Percentiles rank a stretch among this genome's conserved stretches.
Evolutionary conservation across 1,140 invertebrate species (phyloP).

Genomic region (Yoshiicerus persimilis): DNA sequence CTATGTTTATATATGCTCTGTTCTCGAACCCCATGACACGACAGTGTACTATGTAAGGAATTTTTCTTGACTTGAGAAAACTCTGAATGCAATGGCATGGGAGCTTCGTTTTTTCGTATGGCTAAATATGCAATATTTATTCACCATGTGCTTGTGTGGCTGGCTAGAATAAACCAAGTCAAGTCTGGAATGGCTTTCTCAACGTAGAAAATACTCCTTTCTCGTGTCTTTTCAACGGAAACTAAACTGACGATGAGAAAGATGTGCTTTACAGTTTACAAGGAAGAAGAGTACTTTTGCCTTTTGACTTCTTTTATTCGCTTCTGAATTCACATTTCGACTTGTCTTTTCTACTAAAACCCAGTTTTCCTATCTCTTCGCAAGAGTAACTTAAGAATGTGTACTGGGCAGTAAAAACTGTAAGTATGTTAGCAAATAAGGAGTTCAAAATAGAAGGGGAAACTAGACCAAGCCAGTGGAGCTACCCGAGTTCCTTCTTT

Average conservation of each 20-base stretch:
- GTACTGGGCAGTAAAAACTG: background rate
- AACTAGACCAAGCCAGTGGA: background rate
- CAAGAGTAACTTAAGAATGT: background rate
- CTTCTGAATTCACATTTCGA: background rate
- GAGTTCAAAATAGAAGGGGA: background rate
- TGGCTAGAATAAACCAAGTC: background rate
- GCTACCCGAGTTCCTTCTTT: background rate
- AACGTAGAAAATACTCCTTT: background rate
- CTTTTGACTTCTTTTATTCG: constrained; percentile 16
- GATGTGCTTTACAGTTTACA: background rate
- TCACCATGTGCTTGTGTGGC: background rate
- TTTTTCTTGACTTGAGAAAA: background rate
- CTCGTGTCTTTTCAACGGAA: background rate
- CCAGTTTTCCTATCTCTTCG: background rate
- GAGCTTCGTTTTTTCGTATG: background rate
- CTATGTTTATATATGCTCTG: too few species aligned
- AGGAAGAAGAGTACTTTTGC: background rate
- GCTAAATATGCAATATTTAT: constrained; percentile 15
- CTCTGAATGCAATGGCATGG: too few species aligned
- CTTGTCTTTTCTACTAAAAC: background rate
- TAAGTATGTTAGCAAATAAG: background rate
- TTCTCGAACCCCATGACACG: background rate
- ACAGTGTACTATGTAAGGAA: background rate
- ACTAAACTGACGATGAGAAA: background rate
- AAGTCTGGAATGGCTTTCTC: background rate